Conservation (phyloP, 2,888 invertebrate species). For the Tachystola acroxantha region DNA sequence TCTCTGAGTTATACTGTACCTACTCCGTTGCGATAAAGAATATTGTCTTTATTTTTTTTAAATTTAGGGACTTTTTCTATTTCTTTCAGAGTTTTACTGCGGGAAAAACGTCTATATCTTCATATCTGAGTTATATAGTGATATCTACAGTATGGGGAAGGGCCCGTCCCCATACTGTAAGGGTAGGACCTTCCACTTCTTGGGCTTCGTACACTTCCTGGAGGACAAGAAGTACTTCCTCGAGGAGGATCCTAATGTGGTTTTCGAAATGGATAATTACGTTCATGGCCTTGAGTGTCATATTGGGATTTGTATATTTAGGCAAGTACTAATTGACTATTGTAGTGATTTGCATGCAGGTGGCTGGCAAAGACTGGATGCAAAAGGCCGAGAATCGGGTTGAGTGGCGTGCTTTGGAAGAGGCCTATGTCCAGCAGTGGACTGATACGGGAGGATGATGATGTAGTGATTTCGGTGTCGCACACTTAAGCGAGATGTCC, state of each 20-base stretch:
- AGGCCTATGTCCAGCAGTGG: no score
- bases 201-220: slow-evolving; percentile 61
- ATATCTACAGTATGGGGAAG: slow-evolving; percentile 62
- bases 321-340: slow-evolving; percentile 37
- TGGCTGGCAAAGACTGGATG: no score
- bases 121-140: slow-evolving; percentile 61
- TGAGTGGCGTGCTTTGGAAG: no score
- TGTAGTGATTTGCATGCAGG: no score
- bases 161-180: slow-evolving; percentile 55
- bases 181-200: slow-evolving; percentile 54
- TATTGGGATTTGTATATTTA: slow-evolving; percentile 55
- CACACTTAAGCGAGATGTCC: no score
- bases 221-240: slow-evolving; percentile 57
- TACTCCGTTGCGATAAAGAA: no score
- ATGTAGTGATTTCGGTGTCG: no score
- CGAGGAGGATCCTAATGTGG: slow-evolving; percentile 57
- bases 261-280: slow-evolving; percentile 60
- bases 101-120: slow-evolving; percentile 65
- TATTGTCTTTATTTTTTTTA: no score
- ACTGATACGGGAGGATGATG: no score
- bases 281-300: slow-evolving; percentile 67
- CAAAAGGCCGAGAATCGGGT: no score
- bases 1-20: no score
- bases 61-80: no score
- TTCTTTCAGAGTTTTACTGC: slow-evolving; percentile 58